Base-by-base conservation (phyloP, 30 jellyfish, hydroid and myxozoan genomes). In the Pelagia noctiluca region DNA sequence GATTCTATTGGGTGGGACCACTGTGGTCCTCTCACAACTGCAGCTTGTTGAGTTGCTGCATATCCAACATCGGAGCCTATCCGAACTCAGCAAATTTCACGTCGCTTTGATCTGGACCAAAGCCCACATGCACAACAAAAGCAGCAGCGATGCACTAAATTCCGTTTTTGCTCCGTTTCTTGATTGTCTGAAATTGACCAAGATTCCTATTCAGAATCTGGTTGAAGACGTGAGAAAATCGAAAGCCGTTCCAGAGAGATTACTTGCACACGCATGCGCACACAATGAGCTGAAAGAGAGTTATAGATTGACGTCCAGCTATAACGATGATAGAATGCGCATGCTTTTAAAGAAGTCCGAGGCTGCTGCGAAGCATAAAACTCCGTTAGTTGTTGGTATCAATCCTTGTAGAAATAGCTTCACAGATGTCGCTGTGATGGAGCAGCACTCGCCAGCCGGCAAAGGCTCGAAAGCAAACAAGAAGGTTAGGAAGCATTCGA, bases 241-340 rank as follows among this genome's bases (percentile, higher is more conserved):
- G 16, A 68, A 53, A 49, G 90, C 77, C n/a, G 86, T 86, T 18
- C 90, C 96, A 0, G 96, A 86, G 67, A 29, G 90, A 35, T 57
- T 86, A 0, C 35, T 86, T 16, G 96, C 96, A 8, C 90, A 78
- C 33, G 96, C 96, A n/a, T 75, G 96, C 37, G 88, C 96, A 2
- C 84, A 78, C 28, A 86, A 86, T 50, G 88, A 65, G 28, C 31
- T 66, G 71, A 81, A 81, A 33, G 91, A 81, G 23, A 22, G 70
- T 16, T 81, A 47, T 54, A 67, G 57, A 13, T 81, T 70, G 16
- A 16, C 83, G 2, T 10, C 12, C 26, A 19, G 28, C 28, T 19
- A 3, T 3, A 52, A 52, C 16, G 68, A 52, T 3, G 68, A 52
- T 19, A 19, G 21, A 3, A 10, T 52, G 16, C 4, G 30, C 12